Percentiles rank a stretch among this genome's conserved stretches.
These are phyloP conservation scores for Trissoscelio sp. DNA, from an alignment of 2,888 invertebrate genomes.

Conservation along the genomic window DNA sequence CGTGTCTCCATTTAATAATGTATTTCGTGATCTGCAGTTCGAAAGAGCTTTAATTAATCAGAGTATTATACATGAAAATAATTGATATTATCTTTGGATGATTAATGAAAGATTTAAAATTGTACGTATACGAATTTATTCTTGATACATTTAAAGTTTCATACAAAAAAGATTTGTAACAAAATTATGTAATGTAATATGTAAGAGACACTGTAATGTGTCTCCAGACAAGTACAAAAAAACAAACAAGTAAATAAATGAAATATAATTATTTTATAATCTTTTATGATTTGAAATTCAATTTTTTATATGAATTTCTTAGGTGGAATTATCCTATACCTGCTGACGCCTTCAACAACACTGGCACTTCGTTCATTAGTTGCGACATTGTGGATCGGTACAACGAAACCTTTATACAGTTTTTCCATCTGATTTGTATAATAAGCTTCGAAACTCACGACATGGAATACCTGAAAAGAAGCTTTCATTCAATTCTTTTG, in stretches of 20 bases:
- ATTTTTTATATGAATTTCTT: too few relatives aligned
- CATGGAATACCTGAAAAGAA: conserved; percentile 91
- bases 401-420: conserved; percentile 90
- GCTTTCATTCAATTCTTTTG: too few relatives aligned
- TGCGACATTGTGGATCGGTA: conserved; percentile 96
- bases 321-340: too few relatives aligned
- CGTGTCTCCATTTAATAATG: conserved; percentile 97
- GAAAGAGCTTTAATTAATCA: conserved; percentile 26
- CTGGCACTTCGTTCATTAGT: conserved; percentile 94
- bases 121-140: too few relatives aligned
- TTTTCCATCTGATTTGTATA: conserved; percentile 91
- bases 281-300: neutral
- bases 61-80: conserved; percentile 7
- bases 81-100: too few relatives aligned
- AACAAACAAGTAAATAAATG: too few relatives aligned
- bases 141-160: too few relatives aligned
- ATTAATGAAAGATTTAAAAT: too few relatives aligned
- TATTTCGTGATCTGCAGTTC: conserved; percentile 91
- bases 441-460: conserved; percentile 95
- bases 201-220: too few relatives aligned
- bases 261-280: neutral
- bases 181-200: too few relatives aligned
- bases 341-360: conserved; percentile 97
- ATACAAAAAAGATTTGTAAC: too few relatives aligned
- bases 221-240: too few relatives aligned